Percentiles rank a stretch among this genome's conserved stretches.
Evolutionary conservation across 2,888 invertebrate genomes (phyloP).

Genomic region (Seira ritae): DNA sequence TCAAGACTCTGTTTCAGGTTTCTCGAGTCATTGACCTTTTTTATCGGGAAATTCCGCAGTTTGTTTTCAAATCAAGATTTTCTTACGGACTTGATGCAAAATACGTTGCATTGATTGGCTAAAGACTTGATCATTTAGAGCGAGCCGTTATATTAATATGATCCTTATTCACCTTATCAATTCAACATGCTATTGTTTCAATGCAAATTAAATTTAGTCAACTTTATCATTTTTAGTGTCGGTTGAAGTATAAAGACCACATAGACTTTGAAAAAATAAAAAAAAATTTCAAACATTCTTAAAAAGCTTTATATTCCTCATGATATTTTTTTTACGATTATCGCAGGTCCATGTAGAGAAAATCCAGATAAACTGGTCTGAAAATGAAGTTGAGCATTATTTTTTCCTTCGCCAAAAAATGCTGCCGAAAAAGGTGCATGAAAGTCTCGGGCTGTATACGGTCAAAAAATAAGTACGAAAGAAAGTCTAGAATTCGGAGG

Average conservation of each 20-base stretch:
- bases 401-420: conserved; percentile 48
- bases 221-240: neutral
- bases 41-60: neutral
- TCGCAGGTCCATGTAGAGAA: neutral
- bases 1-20: conserved; percentile 19
- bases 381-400: neutral
- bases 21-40: neutral
- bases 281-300: too few species aligned
- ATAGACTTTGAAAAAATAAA: too few species aligned
- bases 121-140: too few species aligned
- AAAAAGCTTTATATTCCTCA: too few species aligned
- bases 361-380: conserved; percentile 64
- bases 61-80: too few species aligned
- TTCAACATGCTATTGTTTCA: too few species aligned
- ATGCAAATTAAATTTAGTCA: neutral
- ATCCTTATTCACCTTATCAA: too few species aligned
- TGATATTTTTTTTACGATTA: too few species aligned
- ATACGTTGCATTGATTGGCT: too few species aligned
- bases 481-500: neutral
- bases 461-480: neutral
- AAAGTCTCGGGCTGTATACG: neutral
- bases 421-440: neutral
- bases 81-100: too few species aligned
- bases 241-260: too few species aligned
- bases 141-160: too few species aligned